Conservation (phyloP, 2,888 invertebrate genomes). For the Emmelina monodactyla region DNA sequence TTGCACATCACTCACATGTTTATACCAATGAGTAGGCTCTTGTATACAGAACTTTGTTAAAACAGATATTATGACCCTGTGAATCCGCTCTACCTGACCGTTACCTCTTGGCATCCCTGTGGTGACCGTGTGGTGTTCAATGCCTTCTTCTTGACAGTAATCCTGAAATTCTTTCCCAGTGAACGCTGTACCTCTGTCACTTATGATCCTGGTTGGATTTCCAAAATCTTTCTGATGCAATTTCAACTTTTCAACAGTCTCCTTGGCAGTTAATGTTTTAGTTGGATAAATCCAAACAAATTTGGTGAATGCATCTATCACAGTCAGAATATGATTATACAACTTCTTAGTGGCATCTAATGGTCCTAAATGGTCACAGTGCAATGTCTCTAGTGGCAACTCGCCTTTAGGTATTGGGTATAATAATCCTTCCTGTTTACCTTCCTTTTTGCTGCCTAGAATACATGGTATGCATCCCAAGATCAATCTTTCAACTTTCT, state of each 20-base stretch:
- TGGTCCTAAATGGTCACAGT: constrained; percentile 6
- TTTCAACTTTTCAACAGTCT: constrained; percentile 1
- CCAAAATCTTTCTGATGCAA: constrained; percentile 6
- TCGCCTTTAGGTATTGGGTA: constrained; percentile 6
- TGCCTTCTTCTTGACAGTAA: constrained; percentile 3
- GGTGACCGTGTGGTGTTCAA: constrained; percentile 2
- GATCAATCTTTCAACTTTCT: not conserved
- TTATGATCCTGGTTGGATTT: constrained; percentile 6
- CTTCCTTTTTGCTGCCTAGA: not conserved
- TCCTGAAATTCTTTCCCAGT: constrained; percentile 5
- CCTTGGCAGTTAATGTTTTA: not conserved
- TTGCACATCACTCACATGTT: constrained; percentile 3
- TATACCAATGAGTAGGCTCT: constrained; percentile 6
- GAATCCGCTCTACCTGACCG: not conserved
- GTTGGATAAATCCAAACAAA: constrained; percentile 1
- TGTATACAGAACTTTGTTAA: constrained; percentile 4
- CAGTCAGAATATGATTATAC: constrained; percentile 1
- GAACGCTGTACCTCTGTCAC: constrained; percentile 6
- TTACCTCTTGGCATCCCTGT: constrained; percentile 3
- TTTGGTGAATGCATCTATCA: not conserved
- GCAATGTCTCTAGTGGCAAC: constrained; percentile 4
- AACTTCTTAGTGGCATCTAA: not conserved
- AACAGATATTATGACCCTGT: not conserved
- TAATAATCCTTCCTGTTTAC: constrained; percentile 1
- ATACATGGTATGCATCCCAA: not conserved